These are phyloP conservation scores for Pissodes strobi DNA, from an alignment of 1,140 invertebrate species.

Conservation along the genomic window DNA sequence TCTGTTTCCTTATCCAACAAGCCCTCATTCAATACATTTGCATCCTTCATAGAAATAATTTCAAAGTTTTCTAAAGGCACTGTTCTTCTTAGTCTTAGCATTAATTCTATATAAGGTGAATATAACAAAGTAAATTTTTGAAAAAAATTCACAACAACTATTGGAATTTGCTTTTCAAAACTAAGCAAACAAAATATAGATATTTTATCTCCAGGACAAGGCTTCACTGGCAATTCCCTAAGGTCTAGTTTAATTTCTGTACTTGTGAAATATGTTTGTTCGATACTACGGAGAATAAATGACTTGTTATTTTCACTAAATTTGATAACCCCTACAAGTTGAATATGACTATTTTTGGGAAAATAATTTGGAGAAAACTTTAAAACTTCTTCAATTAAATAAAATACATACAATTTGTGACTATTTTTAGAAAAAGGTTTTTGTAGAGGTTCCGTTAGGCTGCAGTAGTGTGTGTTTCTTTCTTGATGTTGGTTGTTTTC, in stretches of 20 bases:
- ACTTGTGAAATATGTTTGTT: not conserved
- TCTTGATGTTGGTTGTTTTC: no score
- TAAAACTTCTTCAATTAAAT: not conserved
- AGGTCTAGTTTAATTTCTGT: not conserved
- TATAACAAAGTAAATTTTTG: not conserved
- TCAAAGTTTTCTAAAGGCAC: slow-evolving; percentile 5
- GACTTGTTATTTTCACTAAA: not conserved
- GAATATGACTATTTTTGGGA: not conserved
- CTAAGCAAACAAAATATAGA: not conserved
- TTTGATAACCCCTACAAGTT: not conserved
- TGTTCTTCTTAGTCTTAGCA: slow-evolving; percentile 2
- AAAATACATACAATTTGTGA: slow-evolving; percentile 6
- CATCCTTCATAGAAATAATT: not conserved
- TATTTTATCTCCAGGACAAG: not conserved
- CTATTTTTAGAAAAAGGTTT: not conserved
- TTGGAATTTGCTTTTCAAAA: not conserved
- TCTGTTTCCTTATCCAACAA: no score
- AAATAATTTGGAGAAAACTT: slow-evolving; percentile 7
- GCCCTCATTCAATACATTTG: not conserved
- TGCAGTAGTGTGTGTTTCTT: not conserved
- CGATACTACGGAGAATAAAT: not conserved
- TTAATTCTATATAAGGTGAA: slow-evolving; percentile 2
- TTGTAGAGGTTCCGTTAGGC: not conserved
- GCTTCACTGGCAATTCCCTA: not conserved
- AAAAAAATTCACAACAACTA: not conserved